These are phyloP conservation scores for Aphrocallistes beatrix DNA, from an alignment of 37 sponge, comb jelly and placozoan species.

Conservation along the genomic window DNA sequence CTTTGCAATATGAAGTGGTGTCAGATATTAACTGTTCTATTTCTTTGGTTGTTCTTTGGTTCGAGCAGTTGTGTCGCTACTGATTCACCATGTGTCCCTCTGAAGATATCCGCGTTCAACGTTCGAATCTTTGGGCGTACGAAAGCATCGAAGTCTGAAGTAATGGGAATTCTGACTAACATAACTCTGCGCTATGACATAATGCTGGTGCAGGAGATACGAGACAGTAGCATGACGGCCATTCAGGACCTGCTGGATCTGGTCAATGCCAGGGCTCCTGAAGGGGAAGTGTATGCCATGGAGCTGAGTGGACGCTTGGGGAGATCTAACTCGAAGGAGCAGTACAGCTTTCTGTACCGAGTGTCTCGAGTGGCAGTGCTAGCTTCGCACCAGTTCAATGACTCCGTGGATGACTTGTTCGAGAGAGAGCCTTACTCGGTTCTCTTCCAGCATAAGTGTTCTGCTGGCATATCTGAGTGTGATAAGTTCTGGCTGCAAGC, in stretches of 20 bases:
- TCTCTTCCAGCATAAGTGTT: constrained; percentile 7
- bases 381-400: constrained; percentile 28
- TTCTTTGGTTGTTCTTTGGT: too few relatives aligned
- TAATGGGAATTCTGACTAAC: constrained; percentile 41
- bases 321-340: constrained; percentile 59
- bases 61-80: too few relatives aligned
- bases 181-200: constrained; percentile 71
- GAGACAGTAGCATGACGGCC: constrained; percentile 39
- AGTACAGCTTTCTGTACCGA: constrained; percentile 80
- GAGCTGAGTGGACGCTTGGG: constrained; percentile 61
- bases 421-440: constrained; percentile 56
- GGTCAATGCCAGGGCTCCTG: constrained; percentile 38
- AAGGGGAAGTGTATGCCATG: constrained; percentile 17
- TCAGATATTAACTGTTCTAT: too few relatives aligned
- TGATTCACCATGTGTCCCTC: not conserved
- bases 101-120: constrained; percentile 63
- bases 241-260: constrained; percentile 36
- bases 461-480: not conserved
- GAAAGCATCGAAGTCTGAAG: constrained; percentile 41
- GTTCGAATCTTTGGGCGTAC: constrained; percentile 61
- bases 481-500: constrained; percentile 58
- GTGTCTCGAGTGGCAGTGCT: constrained; percentile 18
- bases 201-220: constrained; percentile 73
- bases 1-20: too few relatives aligned
- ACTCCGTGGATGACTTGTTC: constrained; percentile 37